Percentiles rank a stretch among this genome's conserved stretches.
These are phyloP conservation scores for Drymodes brunneopygia DNA, from an alignment of 2,113 vertebrate species.

Conservation along the genomic window DNA sequence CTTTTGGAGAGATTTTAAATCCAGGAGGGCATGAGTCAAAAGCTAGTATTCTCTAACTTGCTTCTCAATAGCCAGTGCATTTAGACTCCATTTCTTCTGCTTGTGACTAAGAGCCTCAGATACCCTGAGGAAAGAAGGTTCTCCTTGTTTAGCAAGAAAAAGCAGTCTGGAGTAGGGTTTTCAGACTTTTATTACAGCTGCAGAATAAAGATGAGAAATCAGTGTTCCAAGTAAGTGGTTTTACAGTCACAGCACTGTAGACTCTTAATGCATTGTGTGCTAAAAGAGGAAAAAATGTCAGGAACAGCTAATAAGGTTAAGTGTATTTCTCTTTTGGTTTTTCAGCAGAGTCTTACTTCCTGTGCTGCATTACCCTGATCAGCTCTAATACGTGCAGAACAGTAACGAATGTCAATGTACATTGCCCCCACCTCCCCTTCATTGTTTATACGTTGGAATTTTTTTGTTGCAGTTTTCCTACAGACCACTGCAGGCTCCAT, in stretches of 20 bases:
- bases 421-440: background rate
- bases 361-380: background rate
- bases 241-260: background rate
- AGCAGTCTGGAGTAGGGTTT: conserved; percentile 39
- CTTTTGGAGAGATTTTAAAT: background rate
- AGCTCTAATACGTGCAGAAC: background rate
- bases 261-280: background rate
- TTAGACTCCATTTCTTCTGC: conserved; percentile 13
- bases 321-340: background rate
- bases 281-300: background rate
- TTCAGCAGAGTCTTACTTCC: background rate
- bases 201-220: conserved; percentile 52
- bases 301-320: background rate
- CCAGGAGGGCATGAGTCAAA: background rate
- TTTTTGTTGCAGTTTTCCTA: background rate
- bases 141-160: conserved; percentile 37
- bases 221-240: conserved; percentile 34
- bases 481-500: background rate
- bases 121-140: conserved; percentile 1
- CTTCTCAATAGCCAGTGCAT: background rate
- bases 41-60: background rate
- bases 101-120: conserved; percentile 8
- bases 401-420: background rate
- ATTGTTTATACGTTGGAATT: background rate
- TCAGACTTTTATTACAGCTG: conserved; percentile 9